Evolutionary conservation across 2,113 vertebrate genomes (phyloP).

Genomic region (Penelope pileata): DNA sequence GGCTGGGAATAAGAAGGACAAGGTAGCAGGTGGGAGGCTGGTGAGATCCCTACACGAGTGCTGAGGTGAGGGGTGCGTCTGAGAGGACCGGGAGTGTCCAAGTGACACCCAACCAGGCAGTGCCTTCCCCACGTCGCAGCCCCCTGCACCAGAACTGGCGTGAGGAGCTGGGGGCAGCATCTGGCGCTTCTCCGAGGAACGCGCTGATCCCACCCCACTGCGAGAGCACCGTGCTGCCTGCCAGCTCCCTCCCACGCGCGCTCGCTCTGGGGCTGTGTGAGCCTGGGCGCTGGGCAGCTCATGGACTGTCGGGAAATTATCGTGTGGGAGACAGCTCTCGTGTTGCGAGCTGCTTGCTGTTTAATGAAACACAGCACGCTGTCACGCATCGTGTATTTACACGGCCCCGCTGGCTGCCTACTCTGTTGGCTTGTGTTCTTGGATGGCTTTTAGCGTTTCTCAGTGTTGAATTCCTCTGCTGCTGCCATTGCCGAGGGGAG

Average conservation of each 20-base stretch:
- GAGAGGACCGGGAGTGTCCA: fast-evolving
- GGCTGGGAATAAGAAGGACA: neutral
- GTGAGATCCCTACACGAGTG: fast-evolving
- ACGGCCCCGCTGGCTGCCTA: neutral
- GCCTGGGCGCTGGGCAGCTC: constrained; percentile 22
- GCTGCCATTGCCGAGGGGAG: neutral
- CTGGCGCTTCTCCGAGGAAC: neutral
- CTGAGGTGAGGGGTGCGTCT: too few relatives aligned
- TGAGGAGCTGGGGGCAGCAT: neutral
- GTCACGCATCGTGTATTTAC: constrained; percentile 15
- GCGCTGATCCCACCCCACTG: neutral
- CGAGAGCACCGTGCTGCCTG: neutral
- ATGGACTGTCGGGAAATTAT: constrained; percentile 51
- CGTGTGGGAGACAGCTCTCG: neutral
- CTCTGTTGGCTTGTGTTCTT: constrained; percentile 23
- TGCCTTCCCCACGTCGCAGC: neutral
- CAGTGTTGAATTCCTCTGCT: neutral
- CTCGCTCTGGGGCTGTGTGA: neutral
- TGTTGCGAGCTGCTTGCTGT: neutral
- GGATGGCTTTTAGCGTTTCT: constrained; percentile 40
- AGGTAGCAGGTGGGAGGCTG: neutral
- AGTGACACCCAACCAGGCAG: neutral
- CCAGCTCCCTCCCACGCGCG: constrained; percentile 48
- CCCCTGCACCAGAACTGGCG: neutral
- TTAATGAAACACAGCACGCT: neutral